Evolutionary conservation across 2,113 vertebrate species (phyloP), one percentile per base, ranked within the genome.

Genomic region (Gambusia holbrooki): DNA sequence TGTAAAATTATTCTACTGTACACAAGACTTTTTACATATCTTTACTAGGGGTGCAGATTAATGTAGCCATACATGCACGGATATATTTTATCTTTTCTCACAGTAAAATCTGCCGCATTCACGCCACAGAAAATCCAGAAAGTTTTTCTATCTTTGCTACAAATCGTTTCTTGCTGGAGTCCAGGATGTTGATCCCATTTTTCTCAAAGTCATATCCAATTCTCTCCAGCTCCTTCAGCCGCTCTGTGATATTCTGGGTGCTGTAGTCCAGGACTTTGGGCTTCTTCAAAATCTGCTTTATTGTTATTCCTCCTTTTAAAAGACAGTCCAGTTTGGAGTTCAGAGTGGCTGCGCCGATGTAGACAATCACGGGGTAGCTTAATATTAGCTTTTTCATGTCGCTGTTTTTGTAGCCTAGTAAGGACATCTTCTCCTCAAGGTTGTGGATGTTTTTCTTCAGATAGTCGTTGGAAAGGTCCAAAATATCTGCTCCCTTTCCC

Each of bases 281-380:
- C 35, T 83, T 95, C 64, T 93, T 73, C 32, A 93, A 13, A 64
- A 96, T 88, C 88, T 92, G 89, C 63, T 86, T 83, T 54, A 94
- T 71, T 35, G 77, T 86, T 64, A 96, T 85, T 74, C 95, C 92
- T 64, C 76, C 90, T 35, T 93, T 75, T 1, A 95, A 28, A 15
- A 97, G 92, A 74, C 82, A 86, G 81, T 96, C 88, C 73, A 95
- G 84, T 92, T 96, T 96, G 32, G 82, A 62, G 65, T 62, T 94
- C 66, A 97, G 87, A 0, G 84, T 95, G 33, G 86, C 85, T 2
- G 82, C 37, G 9, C 90, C 93, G 63, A 92, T 79, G 86, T 91
- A 95, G 63, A 96, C 79, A 25, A 93, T 5, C 51, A 83, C 69
- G 0, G 94, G 87, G 75, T 91, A 93, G 5, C 62, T 80, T 5